Percentiles rank a stretch among this genome's conserved stretches.
Conservation (phyloP, 2,797 vertebrate genomes). For the Hoplostethus mediterraneus region DNA sequence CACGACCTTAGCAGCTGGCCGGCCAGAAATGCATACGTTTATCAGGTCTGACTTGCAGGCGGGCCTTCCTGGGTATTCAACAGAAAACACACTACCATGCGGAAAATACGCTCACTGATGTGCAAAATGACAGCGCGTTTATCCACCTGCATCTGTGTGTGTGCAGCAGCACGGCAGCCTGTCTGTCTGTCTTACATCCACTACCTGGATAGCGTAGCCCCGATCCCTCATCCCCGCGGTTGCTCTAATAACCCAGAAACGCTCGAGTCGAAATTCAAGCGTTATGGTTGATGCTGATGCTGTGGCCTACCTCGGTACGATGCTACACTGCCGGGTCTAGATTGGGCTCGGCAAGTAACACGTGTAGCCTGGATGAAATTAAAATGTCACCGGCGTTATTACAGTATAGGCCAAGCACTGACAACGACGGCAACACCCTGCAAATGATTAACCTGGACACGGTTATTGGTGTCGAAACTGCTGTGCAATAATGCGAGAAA, state of each 20-base stretch:
- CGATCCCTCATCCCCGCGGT: slow-evolving; percentile 5
- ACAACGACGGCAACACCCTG: neutral
- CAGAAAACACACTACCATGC: neutral
- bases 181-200: slow-evolving; percentile 6
- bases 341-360: slow-evolving; percentile 18
- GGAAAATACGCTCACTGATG: neutral
- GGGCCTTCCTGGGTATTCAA: neutral
- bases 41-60: neutral
- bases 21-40: slow-evolving; percentile 38
- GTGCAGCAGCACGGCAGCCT: slow-evolving; percentile 37
- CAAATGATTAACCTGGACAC: neutral
- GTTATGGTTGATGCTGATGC: too few relatives aligned
- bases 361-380: slow-evolving; percentile 24
- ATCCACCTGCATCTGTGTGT: too few relatives aligned
- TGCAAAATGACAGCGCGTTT: slow-evolving; percentile 10
- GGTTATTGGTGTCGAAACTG: neutral
- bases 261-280: neutral
- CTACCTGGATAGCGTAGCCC: neutral
- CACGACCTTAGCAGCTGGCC: slow-evolving; percentile 71
- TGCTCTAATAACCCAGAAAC: neutral
- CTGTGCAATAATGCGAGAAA: too few relatives aligned
- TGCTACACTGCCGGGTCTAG: neutral
- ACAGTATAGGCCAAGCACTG: neutral
- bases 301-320: neutral
- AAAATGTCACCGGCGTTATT: slow-evolving; percentile 36